Evolutionary conservation across 2,888 invertebrate genomes (phyloP).

Genomic region (Hirtodrosophila histrioides): DNA sequence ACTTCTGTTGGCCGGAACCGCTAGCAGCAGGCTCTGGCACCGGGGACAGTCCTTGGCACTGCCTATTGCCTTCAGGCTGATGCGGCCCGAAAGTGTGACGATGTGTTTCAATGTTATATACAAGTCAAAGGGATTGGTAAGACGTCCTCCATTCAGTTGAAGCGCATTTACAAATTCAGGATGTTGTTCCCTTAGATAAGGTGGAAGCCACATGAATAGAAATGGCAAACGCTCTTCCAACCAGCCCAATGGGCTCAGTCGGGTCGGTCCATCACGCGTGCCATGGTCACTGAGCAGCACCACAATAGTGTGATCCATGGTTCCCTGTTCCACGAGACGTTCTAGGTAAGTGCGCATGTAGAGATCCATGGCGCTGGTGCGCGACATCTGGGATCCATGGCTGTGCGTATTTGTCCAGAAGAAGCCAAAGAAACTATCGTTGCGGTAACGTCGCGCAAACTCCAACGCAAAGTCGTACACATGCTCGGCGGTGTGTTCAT

Average conservation of each 20-base stretch:
- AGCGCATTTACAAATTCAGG: conserved; percentile 86
- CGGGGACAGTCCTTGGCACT: conserved; percentile 85
- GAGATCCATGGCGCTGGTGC: conserved; percentile 87
- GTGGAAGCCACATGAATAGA: conserved; percentile 88
- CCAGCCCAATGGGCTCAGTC: conserved; percentile 88
- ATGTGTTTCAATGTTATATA: conserved; percentile 89
- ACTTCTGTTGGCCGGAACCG: conserved; percentile 82
- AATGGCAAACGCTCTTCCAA: conserved; percentile 91
- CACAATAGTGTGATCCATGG: conserved; percentile 86
- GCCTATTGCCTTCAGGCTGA: fast-evolving
- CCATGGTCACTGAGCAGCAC: conserved; percentile 91
- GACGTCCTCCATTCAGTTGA: conserved; percentile 86
- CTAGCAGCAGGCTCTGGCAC: conserved; percentile 87
- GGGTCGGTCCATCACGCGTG: conserved; percentile 88
- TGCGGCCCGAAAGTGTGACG: conserved; percentile 81
- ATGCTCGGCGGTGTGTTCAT: conserved; percentile 87
- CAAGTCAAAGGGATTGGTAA: conserved; percentile 90
- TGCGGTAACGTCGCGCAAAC: conserved; percentile 87
- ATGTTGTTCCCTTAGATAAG: conserved; percentile 86
- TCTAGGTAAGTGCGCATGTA: conserved; percentile 86
- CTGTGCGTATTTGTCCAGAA: conserved; percentile 92
- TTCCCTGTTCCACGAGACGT: conserved; percentile 85
- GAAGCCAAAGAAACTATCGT: conserved; percentile 88
- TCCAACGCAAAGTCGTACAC: conserved; percentile 88
- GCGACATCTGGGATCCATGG: conserved; percentile 86